Base-by-base conservation (phyloP, 2,113 vertebrate genomes). In the Dunckerocampus dactyliophorus region DNA sequence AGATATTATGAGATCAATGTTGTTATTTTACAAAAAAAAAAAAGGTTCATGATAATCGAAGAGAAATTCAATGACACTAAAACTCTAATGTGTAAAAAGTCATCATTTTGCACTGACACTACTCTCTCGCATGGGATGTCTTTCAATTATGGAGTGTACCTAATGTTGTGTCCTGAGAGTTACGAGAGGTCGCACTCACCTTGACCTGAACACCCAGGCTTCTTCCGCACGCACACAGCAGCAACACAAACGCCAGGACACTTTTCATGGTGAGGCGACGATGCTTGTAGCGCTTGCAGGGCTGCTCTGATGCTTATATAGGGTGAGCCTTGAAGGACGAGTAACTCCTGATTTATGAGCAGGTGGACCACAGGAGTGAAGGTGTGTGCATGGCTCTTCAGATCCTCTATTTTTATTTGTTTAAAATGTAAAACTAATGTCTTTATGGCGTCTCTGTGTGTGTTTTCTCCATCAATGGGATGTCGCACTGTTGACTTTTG, bases 261-360 rank as follows among this genome's bases (percentile, higher is more conserved):
- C 54, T 15, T 67, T 52, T 88, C 87, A 89, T 89, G 67, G 75
- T 86, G 68, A 75, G 58, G 59, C 59, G 67, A 46, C 51, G 68
- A 64, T 58, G 52, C 8, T 49, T 42, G 47, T 59, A 37, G 11
- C 1, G 50, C 0, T 20, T 57, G 56, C 3, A 1, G 3, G 7
- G 3, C 67, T 1, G 2, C 11, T 20, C 55, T 6, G 47, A 42
- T 55, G 74, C 42, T 84, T 88, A 82, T 83, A 79, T 58, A 49
- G 62, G 1, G 16, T 14, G 46, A 20, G 62, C 31, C n/a, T 56
- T 56, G 39, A 43, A 14, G 39, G 4, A 14, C 39, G 13, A 47
- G 57, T 21, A 68, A 20, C 63, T 13, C 65, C 65, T 79, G 62
- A 85, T 76, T 80, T 66, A 88, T 43, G 20, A 19, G 10, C 39